A percentile compares a stretch with the other conserved stretches of the same genome.
Evolutionary conservation across 2,113 vertebrate genomes (phyloP).

Genomic region (Saguinus imperator): DNA sequence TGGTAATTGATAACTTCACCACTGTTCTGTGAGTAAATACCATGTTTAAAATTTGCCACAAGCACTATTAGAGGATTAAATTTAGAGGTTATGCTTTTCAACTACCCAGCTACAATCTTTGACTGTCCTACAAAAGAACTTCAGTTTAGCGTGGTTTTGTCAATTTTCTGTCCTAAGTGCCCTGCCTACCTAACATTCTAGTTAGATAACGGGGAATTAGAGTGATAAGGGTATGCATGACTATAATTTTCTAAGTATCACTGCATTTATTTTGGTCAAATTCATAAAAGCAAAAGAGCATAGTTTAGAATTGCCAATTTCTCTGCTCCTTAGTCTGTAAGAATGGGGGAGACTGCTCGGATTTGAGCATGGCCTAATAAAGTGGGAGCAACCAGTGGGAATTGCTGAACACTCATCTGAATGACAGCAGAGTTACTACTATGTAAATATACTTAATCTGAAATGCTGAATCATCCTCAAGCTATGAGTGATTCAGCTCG

Average conservation of each 20-base stretch:
- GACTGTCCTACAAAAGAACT: neutral
- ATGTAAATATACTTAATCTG: neutral
- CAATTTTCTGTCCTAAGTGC: neutral
- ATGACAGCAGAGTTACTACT: neutral
- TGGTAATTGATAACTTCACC: neutral
- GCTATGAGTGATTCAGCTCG: neutral
- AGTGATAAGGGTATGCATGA: neutral
- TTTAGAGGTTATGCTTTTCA: conserved; percentile 14
- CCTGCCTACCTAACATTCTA: neutral
- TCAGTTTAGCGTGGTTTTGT: neutral
- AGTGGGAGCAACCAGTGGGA: too few species aligned
- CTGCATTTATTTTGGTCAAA: conserved; percentile 1
- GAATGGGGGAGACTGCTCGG: neutral
- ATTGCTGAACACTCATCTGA: neutral
- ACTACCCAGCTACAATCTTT: neutral
- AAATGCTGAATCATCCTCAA: conserved; percentile 4
- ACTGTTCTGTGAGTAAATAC: conserved; percentile 1
- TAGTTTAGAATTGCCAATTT: neutral
- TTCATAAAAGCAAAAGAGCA: neutral
- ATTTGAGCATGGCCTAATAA: neutral
- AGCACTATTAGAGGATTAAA: neutral
- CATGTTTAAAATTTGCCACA: neutral
- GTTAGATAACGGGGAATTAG: neutral
- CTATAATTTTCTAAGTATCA: neutral
- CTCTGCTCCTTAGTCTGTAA: neutral